Evolutionary conservation across 2,888 invertebrate species (phyloP), one percentile per base, ranked within the genome.

Genomic region (Gymnoscelis rufifasciata): DNA sequence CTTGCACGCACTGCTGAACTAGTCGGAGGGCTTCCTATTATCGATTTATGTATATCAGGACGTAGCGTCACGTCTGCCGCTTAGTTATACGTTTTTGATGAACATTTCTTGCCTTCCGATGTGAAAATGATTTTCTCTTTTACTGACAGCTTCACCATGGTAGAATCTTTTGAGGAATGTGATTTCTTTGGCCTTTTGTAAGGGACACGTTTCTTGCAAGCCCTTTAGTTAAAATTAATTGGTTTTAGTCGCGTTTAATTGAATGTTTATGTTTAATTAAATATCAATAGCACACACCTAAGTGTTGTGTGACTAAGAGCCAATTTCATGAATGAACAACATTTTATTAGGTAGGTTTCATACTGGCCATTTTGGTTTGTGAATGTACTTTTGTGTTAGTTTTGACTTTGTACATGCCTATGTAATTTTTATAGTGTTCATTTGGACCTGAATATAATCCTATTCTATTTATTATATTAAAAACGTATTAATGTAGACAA

Each of bases 1-100:
- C 75, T 79, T 73, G 83, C 86, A 86, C 86, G 87, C 87, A 88
- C 87, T 84, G 84, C 82, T 87, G 86, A 87, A 84, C 87, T 87
- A 87, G 76, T 86, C 86, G 80, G 82, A 83, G 84, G 83, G 83
- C 78, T 86, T 84, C 87, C 83, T 83, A 82, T 81, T 84, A 88
- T 87, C 86, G 86, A 87, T 84, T 84, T 80, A 82, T 79, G 83
- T 78, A 19, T 74, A 77, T 71, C 72, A 75, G 74, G 71, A 73
- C 71, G 72, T 62, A 67, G 60, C 68, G 70, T 69, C 66, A 68
- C 67, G 70, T 66, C 64, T 67, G 57, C 54, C 59, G 67, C 42
- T 45, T 51, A 65, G 66, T 56, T 71, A 66, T 69, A 66, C 59
- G 63, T 74, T 77, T 78, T 79, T 72, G 64, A 60, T 60, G 51